Base-by-base conservation (phyloP, 2,113 vertebrate genomes). In the Cyanistes caeruleus region DNA sequence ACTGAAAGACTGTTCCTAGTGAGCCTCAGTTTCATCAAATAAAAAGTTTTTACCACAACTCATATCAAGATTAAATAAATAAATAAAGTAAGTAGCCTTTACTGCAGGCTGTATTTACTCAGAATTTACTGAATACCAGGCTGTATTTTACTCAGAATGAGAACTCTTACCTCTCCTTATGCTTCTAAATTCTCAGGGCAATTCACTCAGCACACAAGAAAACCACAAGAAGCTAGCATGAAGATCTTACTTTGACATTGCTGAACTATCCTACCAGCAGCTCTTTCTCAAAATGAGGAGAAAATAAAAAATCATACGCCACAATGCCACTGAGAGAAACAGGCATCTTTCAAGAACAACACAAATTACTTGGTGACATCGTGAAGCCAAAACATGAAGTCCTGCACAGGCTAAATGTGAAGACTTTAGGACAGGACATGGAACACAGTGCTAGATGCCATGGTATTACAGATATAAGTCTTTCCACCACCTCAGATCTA, bases 341-440 rank as follows among this genome's bases (percentile, higher is more conserved):
- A 46, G 17, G 13, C 4, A 3, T 15, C 74, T 87, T 87, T 89
- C 33, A 82, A 55, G 46, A 81, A 12, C 52, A 87, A 25, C 10
- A 46, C 28, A 53, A 41, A 70, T 73, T 70, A 51, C 18, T 20
- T 53, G 21, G 31, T 58, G 31, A 83, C 22, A 64, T 60, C 27
- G 39, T 2, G 11, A 80, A 76, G 43, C 46, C 2, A 4, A 77
- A 79, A 43, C 13, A 21, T 3, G 11, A 72, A 28, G 16, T 37
- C 31, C 7, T 9, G 0, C 8, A 44, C 8, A 62, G 65, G 53
- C 15, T 4, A 2, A 69, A 37, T 4, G 10, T 1, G 18, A 70
- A 17, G 37, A n/a, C n/a, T 62, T 48, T 9, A 63, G 28, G 33
- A 56, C 41, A 83, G 55, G 62, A 53, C n/a, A 35, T 4, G 20